Percentiles rank a stretch among this genome's conserved stretches.
phyloP scores from a whole-genome alignment of 1,140 invertebrate species.

The Drosophila ambigua region DNA sequence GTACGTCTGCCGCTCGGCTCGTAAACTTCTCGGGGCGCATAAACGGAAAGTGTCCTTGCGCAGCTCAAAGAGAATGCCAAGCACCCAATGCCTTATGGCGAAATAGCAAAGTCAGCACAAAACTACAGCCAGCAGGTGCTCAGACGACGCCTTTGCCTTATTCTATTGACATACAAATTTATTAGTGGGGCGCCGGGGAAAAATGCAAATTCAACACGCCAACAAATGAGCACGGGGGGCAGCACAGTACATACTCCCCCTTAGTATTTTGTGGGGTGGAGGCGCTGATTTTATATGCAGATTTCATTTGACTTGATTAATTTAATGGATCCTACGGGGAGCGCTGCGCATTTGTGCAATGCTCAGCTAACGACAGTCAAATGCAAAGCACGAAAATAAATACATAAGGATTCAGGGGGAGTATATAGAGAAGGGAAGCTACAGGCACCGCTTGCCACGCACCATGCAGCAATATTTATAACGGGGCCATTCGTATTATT shows the following conservation, averaged over 20 bases:
- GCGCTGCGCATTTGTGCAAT: conserved; percentile 67
- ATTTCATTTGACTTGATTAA: conserved; percentile 80
- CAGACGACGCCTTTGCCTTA: conserved; percentile 29
- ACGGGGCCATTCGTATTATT: conserved; percentile 43
- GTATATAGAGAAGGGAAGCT: conserved; percentile 17
- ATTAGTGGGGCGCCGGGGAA: conserved; percentile 73
- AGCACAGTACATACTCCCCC: neutral
- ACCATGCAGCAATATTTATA: conserved; percentile 51
- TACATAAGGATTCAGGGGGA: neutral
- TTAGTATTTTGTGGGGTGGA: neutral
- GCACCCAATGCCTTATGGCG: conserved; percentile 10
- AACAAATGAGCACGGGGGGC: conserved; percentile 37
- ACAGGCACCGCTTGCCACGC: conserved; percentile 71
- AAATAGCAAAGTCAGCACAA: neutral
- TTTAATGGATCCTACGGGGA: conserved; percentile 59
- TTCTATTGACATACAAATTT: conserved; percentile 80
- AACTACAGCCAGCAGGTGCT: neutral
- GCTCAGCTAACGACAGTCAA: conserved; percentile 26
- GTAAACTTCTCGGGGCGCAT: conserved; percentile 63
- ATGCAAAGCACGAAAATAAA: conserved; percentile 7
- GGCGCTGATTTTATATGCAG: conserved; percentile 62
- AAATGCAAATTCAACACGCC: conserved; percentile 81
- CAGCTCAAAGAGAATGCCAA: conserved; percentile 61
- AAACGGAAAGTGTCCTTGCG: conserved; percentile 78
- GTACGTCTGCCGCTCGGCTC: conserved; percentile 39